Percentiles rank a stretch among this genome's conserved stretches.
phyloP scores from a whole-genome alignment of 2,797 vertebrate genomes.

The Pipistrellus nathusii region DNA sequence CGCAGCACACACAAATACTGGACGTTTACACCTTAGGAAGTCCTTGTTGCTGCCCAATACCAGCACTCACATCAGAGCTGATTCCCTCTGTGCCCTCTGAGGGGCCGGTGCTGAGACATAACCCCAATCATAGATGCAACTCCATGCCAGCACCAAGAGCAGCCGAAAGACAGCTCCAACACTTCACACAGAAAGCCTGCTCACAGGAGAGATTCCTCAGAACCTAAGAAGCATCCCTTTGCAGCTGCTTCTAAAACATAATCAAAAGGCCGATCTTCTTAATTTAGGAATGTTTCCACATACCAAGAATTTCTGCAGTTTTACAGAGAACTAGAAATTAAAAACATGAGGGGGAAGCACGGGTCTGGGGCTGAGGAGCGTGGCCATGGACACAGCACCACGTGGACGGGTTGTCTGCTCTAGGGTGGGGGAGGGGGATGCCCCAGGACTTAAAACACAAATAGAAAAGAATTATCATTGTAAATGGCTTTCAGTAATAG shows the following conservation, averaged over 20 bases:
- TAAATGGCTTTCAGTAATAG: neutral
- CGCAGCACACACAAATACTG: neutral
- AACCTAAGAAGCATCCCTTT: conserved; percentile 1
- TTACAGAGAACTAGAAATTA: neutral
- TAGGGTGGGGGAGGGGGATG: neutral
- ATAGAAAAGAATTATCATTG: neutral
- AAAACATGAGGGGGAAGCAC: neutral
- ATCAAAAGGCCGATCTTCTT: conserved; percentile 41
- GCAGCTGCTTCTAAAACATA: conserved; percentile 27
- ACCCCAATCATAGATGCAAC: neutral
- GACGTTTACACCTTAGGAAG: conserved; percentile 18
- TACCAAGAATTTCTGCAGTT: conserved; percentile 33
- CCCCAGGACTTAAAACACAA: neutral
- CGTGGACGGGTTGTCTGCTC: neutral
- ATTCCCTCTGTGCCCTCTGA: neutral
- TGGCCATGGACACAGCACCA: neutral
- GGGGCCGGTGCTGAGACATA: neutral
- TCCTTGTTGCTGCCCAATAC: neutral
- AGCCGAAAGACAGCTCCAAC: neutral
- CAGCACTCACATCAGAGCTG: neutral
- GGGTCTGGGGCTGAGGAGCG: neutral
- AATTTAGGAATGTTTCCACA: conserved; percentile 14
- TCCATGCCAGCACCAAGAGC: neutral
- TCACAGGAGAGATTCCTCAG: neutral
- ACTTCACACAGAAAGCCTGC: neutral